phyloP scores from a whole-genome alignment of 2,888 invertebrate genomes.

The Incurvaria masculella region DNA sequence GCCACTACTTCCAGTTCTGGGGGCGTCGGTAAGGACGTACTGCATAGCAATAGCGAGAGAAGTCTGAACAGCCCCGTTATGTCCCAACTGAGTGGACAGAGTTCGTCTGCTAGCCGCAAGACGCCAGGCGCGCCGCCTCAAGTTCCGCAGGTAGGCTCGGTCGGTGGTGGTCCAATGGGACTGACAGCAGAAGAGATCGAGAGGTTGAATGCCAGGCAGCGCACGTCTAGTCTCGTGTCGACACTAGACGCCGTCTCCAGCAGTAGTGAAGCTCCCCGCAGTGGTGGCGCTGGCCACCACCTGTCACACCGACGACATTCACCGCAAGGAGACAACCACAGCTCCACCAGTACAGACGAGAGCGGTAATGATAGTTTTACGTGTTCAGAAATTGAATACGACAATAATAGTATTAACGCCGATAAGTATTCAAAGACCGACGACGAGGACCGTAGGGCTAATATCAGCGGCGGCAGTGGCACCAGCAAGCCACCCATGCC shows the following conservation, averaged over 20 bases:
- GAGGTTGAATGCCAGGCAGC: conserved; percentile 80
- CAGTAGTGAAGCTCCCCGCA: conserved; percentile 76
- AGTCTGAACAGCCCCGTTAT: conserved; percentile 90
- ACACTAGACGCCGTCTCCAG: conserved; percentile 94
- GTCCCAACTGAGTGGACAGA: conserved; percentile 87
- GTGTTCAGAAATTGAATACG: conserved; percentile 97
- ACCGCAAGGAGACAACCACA: conserved; percentile 69
- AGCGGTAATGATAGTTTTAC: conserved; percentile 97
- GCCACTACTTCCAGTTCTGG: conserved; percentile 89
- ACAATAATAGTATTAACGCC: conserved; percentile 81
- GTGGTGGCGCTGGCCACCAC: conserved; percentile 63
- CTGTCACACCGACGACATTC: conserved; percentile 71
- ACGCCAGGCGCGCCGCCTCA: conserved; percentile 66
- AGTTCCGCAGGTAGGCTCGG: conserved; percentile 63
- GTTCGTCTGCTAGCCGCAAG: conserved; percentile 76
- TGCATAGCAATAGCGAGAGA: conserved; percentile 88
- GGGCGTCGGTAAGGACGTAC: conserved; percentile 82
- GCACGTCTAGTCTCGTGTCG: conserved; percentile 87
- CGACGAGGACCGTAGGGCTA: conserved; percentile 58
- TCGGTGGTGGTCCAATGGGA: conserved; percentile 71
- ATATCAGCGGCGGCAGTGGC: conserved; percentile 48
- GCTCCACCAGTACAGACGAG: conserved; percentile 80
- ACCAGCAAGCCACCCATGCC: conserved; percentile 65
- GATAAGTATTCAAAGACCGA: conserved; percentile 68
- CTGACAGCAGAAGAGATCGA: conserved; percentile 93